Base-by-base conservation (phyloP, 2,113 vertebrate genomes). In the Monopterus albus region DNA sequence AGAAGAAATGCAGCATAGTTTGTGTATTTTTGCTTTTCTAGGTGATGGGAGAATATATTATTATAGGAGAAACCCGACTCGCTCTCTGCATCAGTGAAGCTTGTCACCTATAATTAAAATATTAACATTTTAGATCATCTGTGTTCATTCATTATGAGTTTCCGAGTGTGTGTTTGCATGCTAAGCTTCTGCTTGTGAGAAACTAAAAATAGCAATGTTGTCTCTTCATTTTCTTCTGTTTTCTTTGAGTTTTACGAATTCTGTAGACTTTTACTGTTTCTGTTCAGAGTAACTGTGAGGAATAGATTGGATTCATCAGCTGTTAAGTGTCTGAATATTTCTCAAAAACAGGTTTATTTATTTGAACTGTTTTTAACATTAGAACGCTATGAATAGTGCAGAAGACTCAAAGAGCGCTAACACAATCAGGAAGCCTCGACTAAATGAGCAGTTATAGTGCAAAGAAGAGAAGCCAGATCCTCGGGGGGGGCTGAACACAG, bases 141-240 rank as follows among this genome's bases (percentile, higher is more conserved):
- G 15, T 15, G 51, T 64, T 52, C 17, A 25, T 42, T 69, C 40
- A 52, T 45, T 5, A 18, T 14, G 40, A 62, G 56, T 49, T 51
- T 51, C 4, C 10, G 45, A 62, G 21, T 45, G 21, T 5, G 17
- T 8, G 20, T 55, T 76, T 68, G 21, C 10, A 6, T 3, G n/a
- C 21, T 10, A 8, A 25, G 26, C 17, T 51, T 10, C 1, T 29
- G 9, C 28, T 7, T 10, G 2, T 6, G 12, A 18, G 12, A 42
- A 31, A 21, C 6, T 17, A 38, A 11, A 52, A 20, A 38, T 2
- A n/a, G 21, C 12, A 46, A 23, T 25, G 2, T 13, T 17, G 14
- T n/a, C 5, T 21, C 20, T 15, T 52, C 1, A 3, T 17, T n/a
- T n/a, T n/a, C 8, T 35, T 17, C 25, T 14, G 20, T 43, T 10